These are phyloP conservation scores for Peromyscus eremicus DNA, from an alignment of 2,797 vertebrate species.

Conservation along the genomic window DNA sequence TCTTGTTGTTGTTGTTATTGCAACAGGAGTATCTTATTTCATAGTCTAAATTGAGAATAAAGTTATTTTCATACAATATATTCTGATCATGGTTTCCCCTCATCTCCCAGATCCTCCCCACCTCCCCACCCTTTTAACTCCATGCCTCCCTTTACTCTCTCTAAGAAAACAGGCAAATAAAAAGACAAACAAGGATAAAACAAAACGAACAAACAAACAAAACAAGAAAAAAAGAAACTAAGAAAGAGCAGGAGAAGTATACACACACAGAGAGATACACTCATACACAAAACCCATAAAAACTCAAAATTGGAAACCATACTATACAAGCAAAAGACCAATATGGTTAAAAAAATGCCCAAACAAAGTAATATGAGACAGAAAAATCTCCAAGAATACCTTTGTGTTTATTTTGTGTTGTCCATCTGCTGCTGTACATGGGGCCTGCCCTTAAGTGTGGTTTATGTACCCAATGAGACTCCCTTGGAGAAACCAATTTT, in stretches of 20 bases:
- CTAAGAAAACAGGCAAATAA: background rate
- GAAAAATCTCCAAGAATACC: background rate
- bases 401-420: background rate
- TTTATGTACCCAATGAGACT: background rate
- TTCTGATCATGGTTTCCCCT: background rate
- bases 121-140: background rate
- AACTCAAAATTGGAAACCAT: background rate
- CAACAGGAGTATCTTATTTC: background rate
- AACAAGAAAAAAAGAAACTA: background rate
- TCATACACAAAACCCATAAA: background rate
- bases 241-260: background rate
- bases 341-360: background rate
- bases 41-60: background rate
- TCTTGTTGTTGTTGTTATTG: background rate
- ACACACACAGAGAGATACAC: background rate
- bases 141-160: background rate
- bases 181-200: background rate
- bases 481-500: background rate
- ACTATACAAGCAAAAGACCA: background rate
- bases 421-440: background rate
- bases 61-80: background rate
- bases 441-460: background rate
- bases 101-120: background rate
- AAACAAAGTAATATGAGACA: background rate
- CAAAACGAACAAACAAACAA: background rate